Conservation (phyloP, 2,797 vertebrate genomes). For the Propithecus deckenii region DNA sequence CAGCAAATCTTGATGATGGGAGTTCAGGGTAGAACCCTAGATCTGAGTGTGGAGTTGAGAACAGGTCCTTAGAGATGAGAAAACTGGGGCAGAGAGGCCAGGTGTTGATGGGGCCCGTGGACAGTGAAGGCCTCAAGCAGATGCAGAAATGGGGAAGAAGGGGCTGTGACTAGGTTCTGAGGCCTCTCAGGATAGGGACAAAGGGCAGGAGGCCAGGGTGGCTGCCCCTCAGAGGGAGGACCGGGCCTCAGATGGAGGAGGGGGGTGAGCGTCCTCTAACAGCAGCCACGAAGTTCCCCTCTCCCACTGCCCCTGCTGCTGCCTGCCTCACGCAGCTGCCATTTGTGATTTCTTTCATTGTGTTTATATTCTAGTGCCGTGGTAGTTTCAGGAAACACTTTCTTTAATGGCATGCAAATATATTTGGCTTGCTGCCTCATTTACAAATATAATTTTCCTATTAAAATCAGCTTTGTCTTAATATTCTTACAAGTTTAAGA, state of each 20-base stretch:
- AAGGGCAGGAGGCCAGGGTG: background rate
- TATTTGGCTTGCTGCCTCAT: slow-evolving; percentile 69
- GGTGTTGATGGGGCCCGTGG: background rate
- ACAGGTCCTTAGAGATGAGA: background rate
- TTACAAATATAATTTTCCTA: slow-evolving; percentile 77
- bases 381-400: slow-evolving; percentile 77
- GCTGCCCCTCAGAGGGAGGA: background rate
- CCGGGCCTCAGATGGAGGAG: background rate
- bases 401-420: slow-evolving; percentile 81
- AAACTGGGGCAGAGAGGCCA: background rate
- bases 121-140: background rate
- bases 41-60: background rate
- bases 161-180: background rate
- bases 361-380: slow-evolving; percentile 70
- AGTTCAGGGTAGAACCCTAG: background rate
- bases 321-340: background rate
- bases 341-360: slow-evolving; percentile 20
- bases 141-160: background rate
- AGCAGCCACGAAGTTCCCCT: background rate
- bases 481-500: slow-evolving; percentile 78
- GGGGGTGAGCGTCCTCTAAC: background rate
- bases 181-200: background rate
- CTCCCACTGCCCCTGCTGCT: background rate
- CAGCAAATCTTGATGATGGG: background rate
- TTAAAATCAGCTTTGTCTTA: slow-evolving; percentile 79